Evolutionary conservation across 2,888 invertebrate species (phyloP).

Genomic region (Syritta pipiens): DNA sequence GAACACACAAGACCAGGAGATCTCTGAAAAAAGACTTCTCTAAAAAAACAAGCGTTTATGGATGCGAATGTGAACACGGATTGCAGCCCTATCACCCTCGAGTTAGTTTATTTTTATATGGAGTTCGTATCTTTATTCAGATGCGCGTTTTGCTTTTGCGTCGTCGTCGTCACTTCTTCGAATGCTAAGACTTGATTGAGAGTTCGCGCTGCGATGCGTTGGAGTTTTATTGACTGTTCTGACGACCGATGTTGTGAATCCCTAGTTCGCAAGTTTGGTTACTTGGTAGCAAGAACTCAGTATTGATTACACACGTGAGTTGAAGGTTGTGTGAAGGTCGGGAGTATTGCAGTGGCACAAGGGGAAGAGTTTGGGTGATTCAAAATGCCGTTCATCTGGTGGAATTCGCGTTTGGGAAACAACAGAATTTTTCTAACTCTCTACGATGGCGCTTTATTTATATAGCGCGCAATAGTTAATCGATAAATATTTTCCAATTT

Average conservation of each 20-base stretch:
- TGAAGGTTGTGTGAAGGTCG: slow-evolving; percentile 79
- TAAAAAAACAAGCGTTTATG: slow-evolving; percentile 39
- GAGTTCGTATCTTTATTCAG: neutral
- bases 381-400: neutral
- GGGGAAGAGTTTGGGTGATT: neutral
- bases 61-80: neutral
- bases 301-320: slow-evolving; percentile 76
- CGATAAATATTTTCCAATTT: no score
- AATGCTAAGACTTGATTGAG: slow-evolving; percentile 36
- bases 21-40: slow-evolving; percentile 52
- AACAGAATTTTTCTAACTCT: neutral
- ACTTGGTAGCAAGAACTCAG: slow-evolving; percentile 65
- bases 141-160: neutral
- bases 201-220: slow-evolving; percentile 25
- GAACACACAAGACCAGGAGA: no score
- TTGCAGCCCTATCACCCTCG: no score
- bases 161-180: neutral
- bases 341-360: slow-evolving; percentile 42
- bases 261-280: slow-evolving; percentile 28
- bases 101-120: neutral
- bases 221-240: slow-evolving; percentile 70
- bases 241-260: slow-evolving; percentile 16
- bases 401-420: neutral
- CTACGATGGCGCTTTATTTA: neutral
- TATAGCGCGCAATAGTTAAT: no score